These are phyloP conservation scores for Drosophila dunni DNA, from an alignment of 1,140 invertebrate genomes.

Conservation along the genomic window DNA sequence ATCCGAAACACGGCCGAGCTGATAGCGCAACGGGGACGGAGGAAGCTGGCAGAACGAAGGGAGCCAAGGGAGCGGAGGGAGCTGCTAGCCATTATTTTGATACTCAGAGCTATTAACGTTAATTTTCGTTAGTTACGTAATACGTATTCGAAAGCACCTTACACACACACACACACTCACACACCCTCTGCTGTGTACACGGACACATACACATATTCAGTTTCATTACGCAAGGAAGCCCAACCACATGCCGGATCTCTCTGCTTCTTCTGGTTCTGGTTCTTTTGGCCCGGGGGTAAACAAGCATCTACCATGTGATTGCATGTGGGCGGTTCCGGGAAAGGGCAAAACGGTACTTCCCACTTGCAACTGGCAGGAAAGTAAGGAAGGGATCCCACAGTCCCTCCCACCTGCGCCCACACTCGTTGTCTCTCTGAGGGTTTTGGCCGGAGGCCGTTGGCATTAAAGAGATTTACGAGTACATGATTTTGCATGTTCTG, in stretches of 20 bases:
- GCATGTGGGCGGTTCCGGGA: constrained; percentile 40
- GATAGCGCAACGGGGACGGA: constrained; percentile 23
- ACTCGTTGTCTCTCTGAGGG: constrained; percentile 43
- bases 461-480: constrained; percentile 82
- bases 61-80: constrained; percentile 24
- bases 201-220: constrained; percentile 45
- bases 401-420: constrained; percentile 27
- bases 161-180: constrained; percentile 45
- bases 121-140: constrained; percentile 83
- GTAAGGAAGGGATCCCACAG: constrained; percentile 12
- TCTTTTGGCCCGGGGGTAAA: constrained; percentile 58
- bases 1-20: constrained; percentile 46
- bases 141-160: constrained; percentile 80
- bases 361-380: constrained; percentile 1
- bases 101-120: constrained; percentile 81
- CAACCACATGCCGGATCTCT: constrained; percentile 32
- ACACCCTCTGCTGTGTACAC: constrained; percentile 22
- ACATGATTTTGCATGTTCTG: constrained; percentile 83
- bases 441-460: constrained; percentile 70
- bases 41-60: too few relatives aligned
- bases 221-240: constrained; percentile 66
- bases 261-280: constrained; percentile 23
- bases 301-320: constrained; percentile 67
- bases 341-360: background rate
- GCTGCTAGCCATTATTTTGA: constrained; percentile 73